Conservation (phyloP, 1,140 invertebrate species). For the Trinorchestia longiramus region DNA sequence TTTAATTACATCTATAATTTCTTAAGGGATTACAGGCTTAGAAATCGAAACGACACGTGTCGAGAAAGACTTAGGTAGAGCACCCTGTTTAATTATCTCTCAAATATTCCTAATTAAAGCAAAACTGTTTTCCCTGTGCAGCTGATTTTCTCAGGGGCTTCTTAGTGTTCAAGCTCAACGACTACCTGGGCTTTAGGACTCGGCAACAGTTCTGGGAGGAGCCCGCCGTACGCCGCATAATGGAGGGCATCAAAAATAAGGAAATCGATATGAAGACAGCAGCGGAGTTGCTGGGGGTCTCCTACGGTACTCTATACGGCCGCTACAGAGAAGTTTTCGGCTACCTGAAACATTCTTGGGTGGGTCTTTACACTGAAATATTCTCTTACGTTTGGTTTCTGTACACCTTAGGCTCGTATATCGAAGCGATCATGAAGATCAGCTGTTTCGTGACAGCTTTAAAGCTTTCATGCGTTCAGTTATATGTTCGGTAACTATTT, state of each 20-base stretch:
- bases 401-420: no score
- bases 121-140: neutral
- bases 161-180: slow-evolving; percentile 82
- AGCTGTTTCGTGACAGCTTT: no score
- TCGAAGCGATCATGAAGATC: no score
- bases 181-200: slow-evolving; percentile 82
- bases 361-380: slow-evolving; percentile 29
- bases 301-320: slow-evolving; percentile 89
- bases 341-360: slow-evolving; percentile 82
- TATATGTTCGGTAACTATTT: neutral
- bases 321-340: slow-evolving; percentile 88
- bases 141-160: slow-evolving; percentile 68
- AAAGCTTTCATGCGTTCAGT: neutral
- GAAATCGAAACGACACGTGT: neutral
- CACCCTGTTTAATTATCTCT: neutral
- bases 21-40: neutral
- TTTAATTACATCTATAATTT: neutral
- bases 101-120: neutral
- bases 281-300: slow-evolving; percentile 87
- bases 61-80: neutral
- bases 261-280: slow-evolving; percentile 93
- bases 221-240: slow-evolving; percentile 82
- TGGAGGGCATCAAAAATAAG: slow-evolving; percentile 85
- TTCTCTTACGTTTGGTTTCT: no score
- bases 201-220: slow-evolving; percentile 93